A percentile compares a stretch with the other conserved stretches of the same genome.
Conservation (phyloP, 2,113 vertebrate genomes). For the Dicaeum eximium region DNA sequence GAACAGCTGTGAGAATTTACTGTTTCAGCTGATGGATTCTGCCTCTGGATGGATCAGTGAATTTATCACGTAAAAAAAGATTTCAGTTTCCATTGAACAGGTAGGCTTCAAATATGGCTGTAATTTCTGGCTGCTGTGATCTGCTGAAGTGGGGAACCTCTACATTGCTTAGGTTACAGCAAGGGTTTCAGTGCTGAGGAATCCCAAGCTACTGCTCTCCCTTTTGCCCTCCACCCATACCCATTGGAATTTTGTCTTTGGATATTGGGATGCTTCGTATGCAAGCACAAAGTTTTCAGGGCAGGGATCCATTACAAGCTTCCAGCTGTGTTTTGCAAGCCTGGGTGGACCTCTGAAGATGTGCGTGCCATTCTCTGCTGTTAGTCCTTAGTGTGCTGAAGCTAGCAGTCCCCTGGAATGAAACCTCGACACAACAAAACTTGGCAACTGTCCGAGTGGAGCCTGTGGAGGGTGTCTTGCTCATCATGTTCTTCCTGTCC, state of each 20-base stretch:
- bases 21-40: not conserved
- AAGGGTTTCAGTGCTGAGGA: not conserved
- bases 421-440: not conserved
- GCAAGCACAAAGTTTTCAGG: not conserved
- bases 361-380: not conserved
- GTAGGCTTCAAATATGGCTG: not conserved
- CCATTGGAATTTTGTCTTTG: not conserved
- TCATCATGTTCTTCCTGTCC: not conserved
- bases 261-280: not conserved
- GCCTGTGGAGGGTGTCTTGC: not conserved
- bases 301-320: not conserved
- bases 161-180: not conserved
- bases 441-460: not conserved
- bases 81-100: not conserved
- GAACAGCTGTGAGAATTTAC: not conserved
- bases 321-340: constrained; percentile 13
- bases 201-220: not conserved
- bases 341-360: not conserved
- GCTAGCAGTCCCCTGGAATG: not conserved
- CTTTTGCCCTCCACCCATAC: not conserved
- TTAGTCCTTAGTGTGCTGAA: not conserved
- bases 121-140: not conserved
- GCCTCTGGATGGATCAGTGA: not conserved
- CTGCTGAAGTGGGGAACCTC: not conserved
- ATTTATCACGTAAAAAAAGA: not conserved